phyloP scores from a whole-genome alignment of 2,888 invertebrate genomes.

The Hypena proboscidalis region DNA sequence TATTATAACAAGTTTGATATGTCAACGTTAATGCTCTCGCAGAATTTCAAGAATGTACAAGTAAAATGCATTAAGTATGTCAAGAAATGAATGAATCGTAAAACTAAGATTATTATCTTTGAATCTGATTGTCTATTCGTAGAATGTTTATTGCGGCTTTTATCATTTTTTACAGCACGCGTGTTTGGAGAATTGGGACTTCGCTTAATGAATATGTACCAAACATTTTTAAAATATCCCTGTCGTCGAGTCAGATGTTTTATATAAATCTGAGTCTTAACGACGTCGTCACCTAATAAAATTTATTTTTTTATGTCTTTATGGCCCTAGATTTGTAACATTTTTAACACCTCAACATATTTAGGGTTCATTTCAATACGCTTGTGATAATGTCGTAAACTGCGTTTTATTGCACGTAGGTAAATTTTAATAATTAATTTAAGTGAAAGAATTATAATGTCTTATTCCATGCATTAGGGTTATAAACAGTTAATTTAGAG shows the following conservation, averaged over 20 bases:
- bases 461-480: slow-evolving; percentile 1
- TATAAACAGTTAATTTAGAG: slow-evolving; percentile 5
- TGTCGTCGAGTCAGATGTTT: slow-evolving; percentile 72
- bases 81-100: slow-evolving; percentile 6
- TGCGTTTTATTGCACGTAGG: slow-evolving; percentile 43
- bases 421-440: slow-evolving; percentile 41
- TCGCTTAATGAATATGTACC: slow-evolving; percentile 65
- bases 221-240: slow-evolving; percentile 63
- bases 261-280: slow-evolving; percentile 73
- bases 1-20: background rate
- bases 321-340: slow-evolving; percentile 59
- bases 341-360: slow-evolving; percentile 60
- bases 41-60: slow-evolving; percentile 6
- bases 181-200: slow-evolving; percentile 21
- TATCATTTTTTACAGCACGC: slow-evolving; percentile 51
- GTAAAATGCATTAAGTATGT: slow-evolving; percentile 8
- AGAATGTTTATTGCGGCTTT: slow-evolving; percentile 38
- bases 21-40: background rate
- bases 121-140: slow-evolving; percentile 26
- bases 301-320: slow-evolving; percentile 69
- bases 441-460: slow-evolving; percentile 19
- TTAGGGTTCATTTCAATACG: slow-evolving; percentile 52
- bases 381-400: slow-evolving; percentile 48
- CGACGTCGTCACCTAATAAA: slow-evolving; percentile 72
- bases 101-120: slow-evolving; percentile 14